Evolutionary conservation across 2,888 invertebrate genomes (phyloP), one percentile per base, ranked within the genome.

Genomic region (Eupelmus urozonus): DNA sequence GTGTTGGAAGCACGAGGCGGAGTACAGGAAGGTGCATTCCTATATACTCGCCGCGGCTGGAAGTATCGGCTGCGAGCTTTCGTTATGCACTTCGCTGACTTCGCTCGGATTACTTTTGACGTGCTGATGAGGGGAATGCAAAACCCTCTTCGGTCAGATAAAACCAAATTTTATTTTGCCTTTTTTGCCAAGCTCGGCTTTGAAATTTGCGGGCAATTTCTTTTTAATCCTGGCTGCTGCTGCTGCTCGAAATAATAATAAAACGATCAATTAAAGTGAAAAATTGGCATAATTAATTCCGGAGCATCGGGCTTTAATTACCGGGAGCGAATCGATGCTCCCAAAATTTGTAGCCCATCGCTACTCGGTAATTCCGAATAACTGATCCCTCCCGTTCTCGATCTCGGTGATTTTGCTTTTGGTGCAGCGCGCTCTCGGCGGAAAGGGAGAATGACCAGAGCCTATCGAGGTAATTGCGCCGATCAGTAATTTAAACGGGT

Each of bases 401-500:
- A n/a, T n/a, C n/a, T n/a, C n/a, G n/a, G n/a, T n/a, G n/a, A 45
- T 20, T 63, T 51, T 45, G 13, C 18, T 25, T 66, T 53, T 66
- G 13, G 66, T 13, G 9, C 5, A 34, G 3, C 9, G 20, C 29
- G 53, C 3, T 34, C 53, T 16, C 16, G n/a, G 16, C 9, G 16
- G 34, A 34, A 34, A 34, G 9, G 34, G 5, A 34, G 29, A 65
- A 49, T 27, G 49, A 29, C 66, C 51, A 53, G 53, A 34, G 45
- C 45, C 13, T 45, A 67, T 40, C 40, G 53, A 20, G 1, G 40
- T 55, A 55, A 67, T 67, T 18, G 55, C 16, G 40, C 16, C 67
- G 67, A 67, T 67, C 25, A 16, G 67, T 67, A 67, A 67, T 55
- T 40, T 25, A 55, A 67, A 55, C 55, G 67, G 55, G 18, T 18